Conservation (phyloP, 2,113 vertebrate species). For the Phylloscopus trochiloides region DNA sequence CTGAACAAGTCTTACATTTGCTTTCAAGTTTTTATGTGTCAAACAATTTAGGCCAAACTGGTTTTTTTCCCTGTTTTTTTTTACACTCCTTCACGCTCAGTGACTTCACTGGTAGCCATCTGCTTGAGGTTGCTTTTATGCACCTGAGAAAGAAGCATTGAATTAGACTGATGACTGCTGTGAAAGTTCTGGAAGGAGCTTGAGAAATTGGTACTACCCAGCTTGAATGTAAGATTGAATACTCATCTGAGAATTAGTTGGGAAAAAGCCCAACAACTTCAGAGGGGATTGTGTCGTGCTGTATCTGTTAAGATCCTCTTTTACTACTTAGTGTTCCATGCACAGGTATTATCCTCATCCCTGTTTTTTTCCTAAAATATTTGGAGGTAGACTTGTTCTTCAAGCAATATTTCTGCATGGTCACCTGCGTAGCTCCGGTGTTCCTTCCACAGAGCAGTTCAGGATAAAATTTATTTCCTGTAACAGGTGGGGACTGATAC, state of each 20-base stretch:
- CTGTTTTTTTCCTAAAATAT: background rate
- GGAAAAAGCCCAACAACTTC: background rate
- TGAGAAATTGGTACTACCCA: background rate
- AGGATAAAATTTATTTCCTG: background rate
- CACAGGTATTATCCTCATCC: background rate
- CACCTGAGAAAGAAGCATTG: background rate
- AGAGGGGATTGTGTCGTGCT: background rate
- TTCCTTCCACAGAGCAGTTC: background rate
- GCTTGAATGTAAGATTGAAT: background rate
- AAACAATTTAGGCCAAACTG: conserved; percentile 20
- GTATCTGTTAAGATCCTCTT: background rate
- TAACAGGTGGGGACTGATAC: background rate
- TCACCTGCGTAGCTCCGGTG: rapidly evolving
- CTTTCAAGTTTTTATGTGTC: conserved; percentile 14
- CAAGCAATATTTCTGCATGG: background rate
- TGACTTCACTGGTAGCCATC: background rate
- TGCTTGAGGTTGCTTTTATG: background rate
- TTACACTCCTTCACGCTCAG: background rate
- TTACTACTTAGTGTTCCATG: background rate
- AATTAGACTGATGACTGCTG: background rate
- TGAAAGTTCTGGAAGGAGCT: background rate
- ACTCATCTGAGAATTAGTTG: background rate
- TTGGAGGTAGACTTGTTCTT: background rate
- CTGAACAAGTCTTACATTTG: background rate
- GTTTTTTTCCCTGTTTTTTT: background rate